Evolutionary conservation across 2,888 invertebrate genomes (phyloP).

Genomic region (Smittia sp.): DNA sequence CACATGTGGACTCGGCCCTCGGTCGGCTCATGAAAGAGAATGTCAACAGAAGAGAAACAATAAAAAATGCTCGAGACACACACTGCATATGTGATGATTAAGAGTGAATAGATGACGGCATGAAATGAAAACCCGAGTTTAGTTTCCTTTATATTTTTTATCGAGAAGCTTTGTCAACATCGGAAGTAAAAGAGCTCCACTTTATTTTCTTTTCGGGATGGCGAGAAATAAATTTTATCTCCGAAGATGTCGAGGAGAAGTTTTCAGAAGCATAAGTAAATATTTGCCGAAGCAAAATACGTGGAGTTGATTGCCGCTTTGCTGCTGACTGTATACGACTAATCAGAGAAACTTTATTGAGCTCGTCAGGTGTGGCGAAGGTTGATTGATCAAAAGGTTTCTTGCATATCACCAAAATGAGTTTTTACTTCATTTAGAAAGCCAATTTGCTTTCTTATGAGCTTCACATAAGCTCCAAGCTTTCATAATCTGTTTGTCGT

Average conservation of each 20-base stretch:
- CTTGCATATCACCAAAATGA: too few relatives aligned
- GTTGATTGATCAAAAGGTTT: too few relatives aligned
- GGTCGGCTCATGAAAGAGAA: background rate
- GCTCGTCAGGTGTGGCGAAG: too few relatives aligned
- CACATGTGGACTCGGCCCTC: conserved; percentile 13
- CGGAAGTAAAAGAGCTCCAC: conserved; percentile 36
- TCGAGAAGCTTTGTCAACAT: conserved; percentile 20
- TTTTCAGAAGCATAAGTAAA: background rate
- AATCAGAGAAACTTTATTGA: background rate
- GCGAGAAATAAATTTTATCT: conserved; percentile 1
- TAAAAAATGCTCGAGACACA: conserved; percentile 37
- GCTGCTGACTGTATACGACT: background rate
- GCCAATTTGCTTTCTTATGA: too few relatives aligned
- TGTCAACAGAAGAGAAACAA: conserved; percentile 30
- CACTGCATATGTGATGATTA: conserved; percentile 41
- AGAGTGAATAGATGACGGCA: conserved; percentile 31
- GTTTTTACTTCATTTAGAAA: too few relatives aligned
- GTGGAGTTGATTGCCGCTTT: conserved; percentile 1
- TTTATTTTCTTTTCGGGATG: background rate
- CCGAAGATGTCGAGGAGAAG: too few relatives aligned
- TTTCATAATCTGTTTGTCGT: too few relatives aligned
- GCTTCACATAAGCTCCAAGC: too few relatives aligned
- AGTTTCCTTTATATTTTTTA: background rate
- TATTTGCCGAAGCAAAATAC: background rate
- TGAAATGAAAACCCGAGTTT: conserved; percentile 16